Evolutionary conservation across 2,888 invertebrate species (phyloP), one percentile per base, ranked within the genome.

Genomic region (Uloborus plumipes): DNA sequence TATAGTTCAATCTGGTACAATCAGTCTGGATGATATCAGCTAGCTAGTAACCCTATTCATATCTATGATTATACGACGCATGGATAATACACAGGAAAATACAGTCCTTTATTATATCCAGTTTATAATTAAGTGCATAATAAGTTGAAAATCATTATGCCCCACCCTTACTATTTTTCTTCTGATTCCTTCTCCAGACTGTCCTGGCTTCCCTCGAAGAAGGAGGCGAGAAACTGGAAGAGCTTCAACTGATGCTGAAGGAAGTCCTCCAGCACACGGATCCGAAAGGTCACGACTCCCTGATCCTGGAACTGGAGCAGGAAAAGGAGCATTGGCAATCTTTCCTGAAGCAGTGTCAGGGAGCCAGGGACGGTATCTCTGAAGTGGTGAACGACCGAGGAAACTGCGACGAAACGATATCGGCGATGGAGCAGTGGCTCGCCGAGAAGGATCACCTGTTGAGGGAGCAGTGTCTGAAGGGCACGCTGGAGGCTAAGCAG

Each of bases 391-490:
- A 92, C 65, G 93, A 94, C 87, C 95, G 95, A 93, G 93, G 93
- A 61, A 93, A 94, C 87, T 94, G 95, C 86, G 94, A 95, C 87
- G 92, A 92, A 66, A 91, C 93, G 22, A 92, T 96, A 50, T 94
- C 95, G 85, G 92, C 92, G 78, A 90, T 97, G 1, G 94, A 94
- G 87, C 91, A 92, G 66, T 98, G 97, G 97, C 91, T 96, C 69
- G 95, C 94, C 88, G 91, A 93, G 70, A 94, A 94, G 88, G 97
- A 98, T 89, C 92, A 92, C 67, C 93, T 94, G 88, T 92, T 97
- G 0, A 94, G 96, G 89, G 96, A 96, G 88, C 96, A 96, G 89
- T 94, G 95, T 86, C 91, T 97, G 1, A 95, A 95, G 89, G 95
- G 93, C 87, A 94, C 94, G 4, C 92, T 95, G 50, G 94, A 94